Conservation (phyloP, 1,140 invertebrate species). For the Ceratina australensis region DNA sequence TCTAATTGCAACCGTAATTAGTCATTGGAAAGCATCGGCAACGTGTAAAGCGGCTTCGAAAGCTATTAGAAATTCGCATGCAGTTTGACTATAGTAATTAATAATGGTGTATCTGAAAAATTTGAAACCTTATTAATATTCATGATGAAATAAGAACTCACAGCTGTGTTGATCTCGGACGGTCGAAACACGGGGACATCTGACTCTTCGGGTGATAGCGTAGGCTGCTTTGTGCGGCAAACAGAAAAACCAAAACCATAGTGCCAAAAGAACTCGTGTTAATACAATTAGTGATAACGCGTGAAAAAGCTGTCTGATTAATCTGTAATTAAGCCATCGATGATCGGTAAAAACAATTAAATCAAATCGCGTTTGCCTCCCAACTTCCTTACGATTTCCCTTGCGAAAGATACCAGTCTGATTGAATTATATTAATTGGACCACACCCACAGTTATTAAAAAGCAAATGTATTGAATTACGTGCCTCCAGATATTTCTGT, state of each 20-base stretch:
- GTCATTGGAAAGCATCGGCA: slow-evolving; percentile 41
- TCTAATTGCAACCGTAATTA: slow-evolving; percentile 19
- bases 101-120: neutral
- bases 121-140: slow-evolving; percentile 28
- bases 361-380: neutral
- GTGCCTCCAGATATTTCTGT: neutral
- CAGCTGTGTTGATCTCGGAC: slow-evolving; percentile 67
- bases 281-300: slow-evolving; percentile 71
- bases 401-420: neutral
- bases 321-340: neutral
- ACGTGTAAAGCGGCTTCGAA: slow-evolving; percentile 41
- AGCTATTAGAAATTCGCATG: slow-evolving; percentile 21
- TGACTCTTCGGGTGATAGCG: slow-evolving; percentile 70
- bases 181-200: slow-evolving; percentile 67
- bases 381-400: neutral
- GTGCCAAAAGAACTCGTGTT: slow-evolving; percentile 75
- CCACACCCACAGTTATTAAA: neutral
- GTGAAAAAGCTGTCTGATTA: slow-evolving; percentile 58
- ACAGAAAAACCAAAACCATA: slow-evolving; percentile 78
- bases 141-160: slow-evolving; percentile 69
- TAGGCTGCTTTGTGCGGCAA: slow-evolving; percentile 75
- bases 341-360: neutral
- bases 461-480: neutral
- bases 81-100: neutral
- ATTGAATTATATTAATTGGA: slow-evolving; percentile 10